phyloP scores from a whole-genome alignment of 2,888 invertebrate species.

The Meiosimyza decipiens region DNA sequence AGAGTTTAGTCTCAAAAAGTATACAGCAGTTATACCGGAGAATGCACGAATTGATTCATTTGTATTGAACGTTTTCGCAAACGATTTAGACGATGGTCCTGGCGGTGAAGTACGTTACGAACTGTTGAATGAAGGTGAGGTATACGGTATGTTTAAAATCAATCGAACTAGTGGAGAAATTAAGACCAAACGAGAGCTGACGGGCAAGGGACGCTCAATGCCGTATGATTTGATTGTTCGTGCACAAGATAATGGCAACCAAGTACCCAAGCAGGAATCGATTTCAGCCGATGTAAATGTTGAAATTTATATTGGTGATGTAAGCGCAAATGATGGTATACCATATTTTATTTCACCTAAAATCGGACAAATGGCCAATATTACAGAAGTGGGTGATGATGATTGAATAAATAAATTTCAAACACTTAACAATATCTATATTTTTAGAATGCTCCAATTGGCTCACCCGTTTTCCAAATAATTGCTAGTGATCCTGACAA shows the following conservation, averaged over 20 bases:
- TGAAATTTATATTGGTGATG: slow-evolving; percentile 79
- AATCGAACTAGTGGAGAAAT: slow-evolving; percentile 76
- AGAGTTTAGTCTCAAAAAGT: slow-evolving; percentile 72
- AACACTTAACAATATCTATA: background rate
- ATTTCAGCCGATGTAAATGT: slow-evolving; percentile 74
- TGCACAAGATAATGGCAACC: slow-evolving; percentile 77
- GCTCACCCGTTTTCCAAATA: slow-evolving; percentile 80
- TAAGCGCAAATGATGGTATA: slow-evolving; percentile 83
- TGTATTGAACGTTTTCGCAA: slow-evolving; percentile 77
- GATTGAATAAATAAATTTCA: background rate
- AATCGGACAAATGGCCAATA: slow-evolving; percentile 75
- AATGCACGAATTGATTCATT: slow-evolving; percentile 76
- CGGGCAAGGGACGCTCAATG: slow-evolving; percentile 80
- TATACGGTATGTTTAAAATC: slow-evolving; percentile 77
- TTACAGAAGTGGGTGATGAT: slow-evolving; percentile 72
- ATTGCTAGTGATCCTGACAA: slow-evolving; percentile 83
- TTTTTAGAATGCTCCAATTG: slow-evolving; percentile 76
- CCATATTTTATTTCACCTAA: slow-evolving; percentile 79
- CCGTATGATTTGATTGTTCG: slow-evolving; percentile 77
- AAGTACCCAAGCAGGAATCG: slow-evolving; percentile 67
- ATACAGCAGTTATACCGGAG: slow-evolving; percentile 80
- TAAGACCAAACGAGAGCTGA: slow-evolving; percentile 73
- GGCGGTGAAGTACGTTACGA: slow-evolving; percentile 80
- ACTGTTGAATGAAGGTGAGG: slow-evolving; percentile 79
- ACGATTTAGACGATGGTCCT: slow-evolving; percentile 80